Evolutionary conservation across 2,888 invertebrate species (phyloP).

Genomic region (Punctoribates punctum): DNA sequence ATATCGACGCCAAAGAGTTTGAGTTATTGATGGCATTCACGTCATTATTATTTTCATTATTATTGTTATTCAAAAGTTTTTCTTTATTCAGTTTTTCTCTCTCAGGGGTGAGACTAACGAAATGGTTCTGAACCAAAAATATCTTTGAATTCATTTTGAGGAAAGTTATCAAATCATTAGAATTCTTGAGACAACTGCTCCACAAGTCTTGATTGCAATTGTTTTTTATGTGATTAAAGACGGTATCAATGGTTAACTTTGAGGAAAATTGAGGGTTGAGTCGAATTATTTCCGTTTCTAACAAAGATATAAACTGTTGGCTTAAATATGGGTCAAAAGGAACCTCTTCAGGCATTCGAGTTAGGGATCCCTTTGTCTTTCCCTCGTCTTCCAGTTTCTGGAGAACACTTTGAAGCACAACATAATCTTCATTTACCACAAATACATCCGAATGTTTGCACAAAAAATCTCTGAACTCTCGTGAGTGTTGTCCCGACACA

Average conservation of each 20-base stretch:
- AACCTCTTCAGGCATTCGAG: slow-evolving; percentile 49
- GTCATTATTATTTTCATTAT: neutral
- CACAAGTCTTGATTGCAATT: slow-evolving; percentile 72
- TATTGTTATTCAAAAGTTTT: slow-evolving; percentile 21
- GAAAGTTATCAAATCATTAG: slow-evolving; percentile 82
- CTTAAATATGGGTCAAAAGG: slow-evolving; percentile 49
- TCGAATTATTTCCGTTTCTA: slow-evolving; percentile 44
- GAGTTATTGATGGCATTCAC: neutral
- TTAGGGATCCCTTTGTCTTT: slow-evolving; percentile 46
- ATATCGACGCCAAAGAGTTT: slow-evolving; percentile 42
- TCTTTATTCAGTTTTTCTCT: slow-evolving; percentile 39
- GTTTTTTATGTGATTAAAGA: slow-evolving; percentile 71
- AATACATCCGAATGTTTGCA: slow-evolving; percentile 78
- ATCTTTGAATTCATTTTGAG: slow-evolving; percentile 88
- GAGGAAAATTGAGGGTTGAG: slow-evolving; percentile 33
- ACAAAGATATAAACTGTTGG: slow-evolving; percentile 49
- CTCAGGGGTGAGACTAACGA: slow-evolving; percentile 68
- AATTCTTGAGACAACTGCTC: slow-evolving; percentile 83
- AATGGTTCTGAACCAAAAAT: slow-evolving; percentile 87
- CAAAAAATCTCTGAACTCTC: slow-evolving; percentile 87
- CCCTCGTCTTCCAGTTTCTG: slow-evolving; percentile 48
- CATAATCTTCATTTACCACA: slow-evolving; percentile 74
- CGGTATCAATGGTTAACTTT: slow-evolving; percentile 70
- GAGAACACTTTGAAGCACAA: slow-evolving; percentile 63
- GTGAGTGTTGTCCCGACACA: slow-evolving; percentile 88